phyloP scores from a whole-genome alignment of 2,888 invertebrate genomes.

The Gasteruption jaculator region DNA sequence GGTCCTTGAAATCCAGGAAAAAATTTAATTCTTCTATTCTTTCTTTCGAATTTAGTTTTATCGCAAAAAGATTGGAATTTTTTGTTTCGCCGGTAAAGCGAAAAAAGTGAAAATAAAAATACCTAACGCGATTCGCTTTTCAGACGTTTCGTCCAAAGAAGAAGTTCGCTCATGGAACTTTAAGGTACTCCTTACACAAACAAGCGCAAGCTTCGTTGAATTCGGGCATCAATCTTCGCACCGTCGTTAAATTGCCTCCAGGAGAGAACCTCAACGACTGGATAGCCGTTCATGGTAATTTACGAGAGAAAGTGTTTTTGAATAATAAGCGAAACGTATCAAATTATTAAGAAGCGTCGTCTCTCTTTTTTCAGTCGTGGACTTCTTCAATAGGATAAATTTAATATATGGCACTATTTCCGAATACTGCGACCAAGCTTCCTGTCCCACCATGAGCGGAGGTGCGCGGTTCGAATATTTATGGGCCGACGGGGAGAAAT shows the following conservation, averaged over 20 bases:
- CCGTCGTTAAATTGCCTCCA: conserved; percentile 75
- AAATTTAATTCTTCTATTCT: neutral
- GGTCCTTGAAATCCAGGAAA: no score
- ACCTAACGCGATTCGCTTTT: no score
- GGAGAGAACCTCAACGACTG: conserved; percentile 86
- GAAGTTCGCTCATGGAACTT: conserved; percentile 79
- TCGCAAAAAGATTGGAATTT: no score
- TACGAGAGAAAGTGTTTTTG: conserved; percentile 4
- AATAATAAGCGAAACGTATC: neutral
- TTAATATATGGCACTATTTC: conserved; percentile 86
- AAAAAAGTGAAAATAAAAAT: no score
- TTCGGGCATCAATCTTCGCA: conserved; percentile 80
- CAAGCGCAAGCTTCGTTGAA: conserved; percentile 87
- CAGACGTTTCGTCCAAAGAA: conserved; percentile 92
- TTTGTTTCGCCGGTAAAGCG: no score
- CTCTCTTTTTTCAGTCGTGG: conserved; percentile 68
- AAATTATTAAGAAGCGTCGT: neutral
- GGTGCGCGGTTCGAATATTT: conserved; percentile 85
- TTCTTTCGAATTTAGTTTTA: no score
- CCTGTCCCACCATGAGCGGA: conserved; percentile 88
- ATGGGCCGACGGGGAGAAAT: conserved; percentile 81
- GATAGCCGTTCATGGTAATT: conserved; percentile 85
- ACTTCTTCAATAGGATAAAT: conserved; percentile 92
- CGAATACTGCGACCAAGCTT: conserved; percentile 76
- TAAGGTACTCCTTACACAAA: conserved; percentile 82